These are phyloP conservation scores for Drosophila kurseongensis DNA, from an alignment of 1,140 invertebrate genomes.

Conservation along the genomic window DNA sequence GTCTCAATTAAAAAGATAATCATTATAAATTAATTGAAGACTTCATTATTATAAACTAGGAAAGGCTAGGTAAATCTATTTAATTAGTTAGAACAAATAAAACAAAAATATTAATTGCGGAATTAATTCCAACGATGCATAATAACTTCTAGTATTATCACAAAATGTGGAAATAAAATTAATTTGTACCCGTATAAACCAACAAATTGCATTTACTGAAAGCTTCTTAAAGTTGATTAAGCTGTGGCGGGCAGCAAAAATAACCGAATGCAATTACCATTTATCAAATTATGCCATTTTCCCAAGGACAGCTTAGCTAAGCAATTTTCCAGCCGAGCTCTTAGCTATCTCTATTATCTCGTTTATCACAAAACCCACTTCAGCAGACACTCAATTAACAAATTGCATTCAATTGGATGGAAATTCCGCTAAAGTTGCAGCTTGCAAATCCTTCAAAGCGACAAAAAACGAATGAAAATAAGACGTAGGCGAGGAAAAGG, in stretches of 20 bases:
- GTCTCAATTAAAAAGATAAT: too few species aligned
- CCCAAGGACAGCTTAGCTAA: slow-evolving; percentile 10
- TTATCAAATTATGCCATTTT: slow-evolving; percentile 10
- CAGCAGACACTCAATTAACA: slow-evolving; percentile 47
- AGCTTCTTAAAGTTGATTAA: not conserved
- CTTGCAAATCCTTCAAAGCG: slow-evolving; percentile 25
- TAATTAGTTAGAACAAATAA: too few species aligned
- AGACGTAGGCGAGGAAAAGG: slow-evolving; percentile 3
- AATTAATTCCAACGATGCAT: too few species aligned
- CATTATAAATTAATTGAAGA: too few species aligned
- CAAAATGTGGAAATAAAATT: not conserved
- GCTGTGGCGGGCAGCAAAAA: not conserved
- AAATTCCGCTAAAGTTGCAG: slow-evolving; percentile 31
- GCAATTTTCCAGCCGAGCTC: slow-evolving; percentile 22
- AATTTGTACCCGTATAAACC: too few species aligned
- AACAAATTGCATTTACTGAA: slow-evolving; percentile 3
- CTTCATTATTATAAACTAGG: too few species aligned
- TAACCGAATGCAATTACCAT: slow-evolving; percentile 14
- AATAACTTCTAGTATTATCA: not conserved
- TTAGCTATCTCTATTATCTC: slow-evolving; percentile 19
- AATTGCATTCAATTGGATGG: slow-evolving; percentile 51
- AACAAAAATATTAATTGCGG: too few species aligned
- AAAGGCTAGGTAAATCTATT: too few species aligned
- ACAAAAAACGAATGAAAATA: not conserved
- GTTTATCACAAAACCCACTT: slow-evolving; percentile 25